Conservation (phyloP, 2,888 invertebrate genomes). For the Plagodis dolabraria region DNA sequence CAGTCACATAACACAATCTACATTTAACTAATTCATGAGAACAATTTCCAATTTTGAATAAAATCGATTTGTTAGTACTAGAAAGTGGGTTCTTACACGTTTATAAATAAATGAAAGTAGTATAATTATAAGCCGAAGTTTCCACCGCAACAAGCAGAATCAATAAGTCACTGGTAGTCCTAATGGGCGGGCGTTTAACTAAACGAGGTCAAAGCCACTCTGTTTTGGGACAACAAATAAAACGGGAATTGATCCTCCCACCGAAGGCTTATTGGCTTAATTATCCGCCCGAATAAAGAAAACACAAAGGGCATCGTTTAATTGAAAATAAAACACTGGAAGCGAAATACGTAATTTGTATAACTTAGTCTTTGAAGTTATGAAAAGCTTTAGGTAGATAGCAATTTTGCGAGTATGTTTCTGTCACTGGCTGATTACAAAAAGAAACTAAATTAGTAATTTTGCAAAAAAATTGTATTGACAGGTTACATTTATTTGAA, state of each 20-base stretch:
- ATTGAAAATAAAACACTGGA: conserved; percentile 25
- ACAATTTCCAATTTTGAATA: not conserved
- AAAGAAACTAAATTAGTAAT: not conserved
- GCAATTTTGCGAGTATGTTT: too few relatives aligned
- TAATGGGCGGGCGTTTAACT: conserved; percentile 30
- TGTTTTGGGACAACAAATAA: conserved; percentile 36
- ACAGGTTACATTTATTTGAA: not conserved
- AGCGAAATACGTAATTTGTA: conserved; percentile 25
- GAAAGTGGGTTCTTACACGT: too few relatives aligned
- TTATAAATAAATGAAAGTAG: not conserved
- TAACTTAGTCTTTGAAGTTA: not conserved
- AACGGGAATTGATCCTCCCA: conserved; percentile 31
- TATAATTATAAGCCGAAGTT: not conserved
- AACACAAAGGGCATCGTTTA: conserved; percentile 29
- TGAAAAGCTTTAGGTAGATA: too few relatives aligned
- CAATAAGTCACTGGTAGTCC: conserved; percentile 24
- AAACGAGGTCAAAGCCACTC: conserved; percentile 35
- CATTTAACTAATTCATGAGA: not conserved
- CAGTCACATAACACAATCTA: not conserved
- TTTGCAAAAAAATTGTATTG: not conserved
- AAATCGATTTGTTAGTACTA: too few relatives aligned
- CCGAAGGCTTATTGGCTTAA: conserved; percentile 30
- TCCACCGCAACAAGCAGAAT: conserved; percentile 14
- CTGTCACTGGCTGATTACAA: not conserved
- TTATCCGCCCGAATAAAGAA: conserved; percentile 34